A percentile compares a stretch with the other conserved stretches of the same genome.
phyloP scores from a whole-genome alignment of 2,888 invertebrate species.

The Cantharis rustica region DNA sequence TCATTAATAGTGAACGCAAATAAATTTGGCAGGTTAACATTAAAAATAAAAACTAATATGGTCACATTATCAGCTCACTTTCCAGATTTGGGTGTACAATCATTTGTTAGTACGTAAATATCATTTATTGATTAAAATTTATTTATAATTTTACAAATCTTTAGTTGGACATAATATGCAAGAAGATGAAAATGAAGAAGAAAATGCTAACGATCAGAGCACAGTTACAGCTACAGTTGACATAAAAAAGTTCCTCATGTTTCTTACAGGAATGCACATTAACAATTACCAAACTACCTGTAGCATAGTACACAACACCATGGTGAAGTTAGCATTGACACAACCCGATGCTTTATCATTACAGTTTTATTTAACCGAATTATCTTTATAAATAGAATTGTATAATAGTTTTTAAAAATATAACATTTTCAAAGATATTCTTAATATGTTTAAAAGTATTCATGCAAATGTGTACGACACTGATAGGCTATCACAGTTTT shows the following conservation, averaged over 20 bases:
- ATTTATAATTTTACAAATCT: background rate
- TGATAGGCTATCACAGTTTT: background rate
- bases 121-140: background rate
- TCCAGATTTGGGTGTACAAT: slow-evolving; percentile 69
- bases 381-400: slow-evolving; percentile 48
- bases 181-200: slow-evolving; percentile 9
- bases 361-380: slow-evolving; percentile 81
- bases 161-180: slow-evolving; percentile 19
- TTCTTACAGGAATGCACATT: slow-evolving; percentile 78
- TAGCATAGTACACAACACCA: slow-evolving; percentile 74
- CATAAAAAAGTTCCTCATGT: slow-evolving; percentile 78
- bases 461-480: background rate
- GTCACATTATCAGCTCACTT: slow-evolving; percentile 84
- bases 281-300: slow-evolving; percentile 71
- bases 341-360: slow-evolving; percentile 76
- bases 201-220: slow-evolving; percentile 35
- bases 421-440: background rate
- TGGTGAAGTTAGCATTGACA: slow-evolving; percentile 76
- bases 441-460: background rate
- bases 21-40: slow-evolving; percentile 69
- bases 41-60: slow-evolving; percentile 79
- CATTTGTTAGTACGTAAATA: slow-evolving; percentile 58
- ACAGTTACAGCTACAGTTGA: slow-evolving; percentile 69
- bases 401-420: background rate
- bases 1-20: slow-evolving; percentile 75